Percentiles rank a stretch among this genome's conserved stretches.
These are phyloP conservation scores for Alauda arvensis DNA, from an alignment of 2,797 vertebrate species.

Conservation along the genomic window DNA sequence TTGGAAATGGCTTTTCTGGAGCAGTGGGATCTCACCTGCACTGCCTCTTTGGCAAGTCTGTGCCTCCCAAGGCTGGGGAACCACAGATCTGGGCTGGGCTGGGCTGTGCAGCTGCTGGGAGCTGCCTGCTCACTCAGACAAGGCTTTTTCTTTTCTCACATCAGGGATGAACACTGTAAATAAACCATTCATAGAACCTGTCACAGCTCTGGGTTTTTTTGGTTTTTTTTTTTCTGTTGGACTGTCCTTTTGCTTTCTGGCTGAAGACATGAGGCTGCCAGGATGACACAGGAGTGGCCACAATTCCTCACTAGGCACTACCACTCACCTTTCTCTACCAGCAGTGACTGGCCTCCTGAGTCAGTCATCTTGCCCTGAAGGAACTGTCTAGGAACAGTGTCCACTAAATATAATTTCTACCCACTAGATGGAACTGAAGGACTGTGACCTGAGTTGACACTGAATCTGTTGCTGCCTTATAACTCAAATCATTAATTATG, in stretches of 20 bases:
- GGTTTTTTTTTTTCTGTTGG: neutral
- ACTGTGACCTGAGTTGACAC: conserved; percentile 49
- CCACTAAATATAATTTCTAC: conserved; percentile 45
- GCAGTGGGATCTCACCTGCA: neutral
- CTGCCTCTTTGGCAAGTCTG: no score
- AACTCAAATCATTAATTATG: conserved; percentile 13
- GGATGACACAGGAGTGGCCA: conserved; percentile 17
- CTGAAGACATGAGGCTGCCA: conserved; percentile 13
- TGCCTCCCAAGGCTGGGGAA: neutral
- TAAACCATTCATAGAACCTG: neutral
- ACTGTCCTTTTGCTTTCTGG: conserved; percentile 26
- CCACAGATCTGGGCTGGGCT: neutral
- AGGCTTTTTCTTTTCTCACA: conserved; percentile 9
- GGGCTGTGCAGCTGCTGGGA: neutral
- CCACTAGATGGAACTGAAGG: conserved; percentile 61
- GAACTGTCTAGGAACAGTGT: conserved; percentile 21
- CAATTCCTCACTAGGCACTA: neutral
- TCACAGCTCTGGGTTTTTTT: neutral
- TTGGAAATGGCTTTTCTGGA: neutral
- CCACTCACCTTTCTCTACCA: conserved; percentile 39
- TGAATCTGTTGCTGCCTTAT: conserved; percentile 58
- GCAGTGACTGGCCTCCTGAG: conserved; percentile 28
- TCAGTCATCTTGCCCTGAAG: neutral
- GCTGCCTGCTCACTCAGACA: neutral
- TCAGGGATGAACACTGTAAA: conserved; percentile 55